These are phyloP conservation scores for Tanytarsus gracilentus DNA, from an alignment of 2,888 invertebrate genomes.

Conservation along the genomic window DNA sequence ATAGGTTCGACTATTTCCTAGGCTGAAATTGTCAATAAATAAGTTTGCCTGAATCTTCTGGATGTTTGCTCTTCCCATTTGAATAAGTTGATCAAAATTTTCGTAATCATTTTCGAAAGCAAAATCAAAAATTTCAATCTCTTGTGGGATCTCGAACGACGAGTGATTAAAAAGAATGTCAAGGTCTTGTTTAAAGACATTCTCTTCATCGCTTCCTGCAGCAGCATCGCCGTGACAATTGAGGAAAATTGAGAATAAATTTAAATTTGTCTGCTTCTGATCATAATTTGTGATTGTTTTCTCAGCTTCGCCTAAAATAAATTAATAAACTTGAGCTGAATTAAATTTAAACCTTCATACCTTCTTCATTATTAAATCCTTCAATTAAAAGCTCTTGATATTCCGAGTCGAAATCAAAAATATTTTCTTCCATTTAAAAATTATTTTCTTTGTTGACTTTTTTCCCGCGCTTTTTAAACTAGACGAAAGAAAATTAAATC, in stretches of 20 bases:
- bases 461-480: not conserved
- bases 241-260: not conserved
- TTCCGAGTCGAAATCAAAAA: not conserved
- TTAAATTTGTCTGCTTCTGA: not conserved
- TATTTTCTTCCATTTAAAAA: not conserved
- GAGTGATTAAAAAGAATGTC: not conserved
- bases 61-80: slow-evolving; percentile 9
- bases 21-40: no score
- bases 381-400: not conserved
- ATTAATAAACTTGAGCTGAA: not conserved
- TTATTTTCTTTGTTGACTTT: not conserved
- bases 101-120: not conserved
- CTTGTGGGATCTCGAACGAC: not conserved
- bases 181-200: not conserved
- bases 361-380: not conserved
- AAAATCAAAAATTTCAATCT: not conserved
- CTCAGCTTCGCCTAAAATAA: not conserved
- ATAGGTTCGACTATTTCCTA: no score
- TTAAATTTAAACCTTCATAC: not conserved
- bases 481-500: no score
- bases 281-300: not conserved
- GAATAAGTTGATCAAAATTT: not conserved
- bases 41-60: no score
- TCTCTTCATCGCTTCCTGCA: not conserved
- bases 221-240: not conserved